Base-by-base conservation (phyloP, 2,888 invertebrate genomes). In the Drosophila cognata region DNA sequence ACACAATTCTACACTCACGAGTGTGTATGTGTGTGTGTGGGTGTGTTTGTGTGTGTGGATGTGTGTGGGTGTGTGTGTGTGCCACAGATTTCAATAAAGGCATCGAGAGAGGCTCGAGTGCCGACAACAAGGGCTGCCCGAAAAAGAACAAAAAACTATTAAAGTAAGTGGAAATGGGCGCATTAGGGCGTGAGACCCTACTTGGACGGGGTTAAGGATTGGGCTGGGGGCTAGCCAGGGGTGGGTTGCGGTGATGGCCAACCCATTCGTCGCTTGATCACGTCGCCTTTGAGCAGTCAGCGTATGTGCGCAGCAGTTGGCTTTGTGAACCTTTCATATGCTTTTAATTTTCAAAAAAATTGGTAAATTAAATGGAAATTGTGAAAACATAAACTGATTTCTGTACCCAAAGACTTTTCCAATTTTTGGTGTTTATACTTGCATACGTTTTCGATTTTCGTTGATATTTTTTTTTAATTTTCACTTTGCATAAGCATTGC, bases 81-180 rank as follows among this genome's bases (percentile, higher is more conserved):
- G 61, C 41, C 7, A 48, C 68, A 36, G 70, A 71, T 86, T 77
- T 79, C 81, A 70, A 77, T 79, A 72, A 74, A 77, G 81, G 76
- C 81, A 70, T 74, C 70, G 65, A 18, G 13, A 31, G 29, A 33
- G 51, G 50, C 71, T 74, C 58, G 61, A 74, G 78, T 56, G 67
- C 43, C 41, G 75, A 72, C 64, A 36, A 65, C 63, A 82, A 84
- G 84, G 71, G 82, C 75, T 61, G 65, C 50, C 76, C 43, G 59
- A 77, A 77, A 74, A 84, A 75, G 72, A 77, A 72, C 63, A 71
- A 79, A 76, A 85, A 79, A 88, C 89, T 88, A 89, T 88, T 84
- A 85, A 88, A 81, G 80, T 81, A 87, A 88, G 84, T 89, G 89
- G 82, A 89, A 85, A 81, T 88, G 88, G 88, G 80, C 84, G 86